Conservation (phyloP, 2,797 vertebrate genomes). For the Karalla daura region DNA sequence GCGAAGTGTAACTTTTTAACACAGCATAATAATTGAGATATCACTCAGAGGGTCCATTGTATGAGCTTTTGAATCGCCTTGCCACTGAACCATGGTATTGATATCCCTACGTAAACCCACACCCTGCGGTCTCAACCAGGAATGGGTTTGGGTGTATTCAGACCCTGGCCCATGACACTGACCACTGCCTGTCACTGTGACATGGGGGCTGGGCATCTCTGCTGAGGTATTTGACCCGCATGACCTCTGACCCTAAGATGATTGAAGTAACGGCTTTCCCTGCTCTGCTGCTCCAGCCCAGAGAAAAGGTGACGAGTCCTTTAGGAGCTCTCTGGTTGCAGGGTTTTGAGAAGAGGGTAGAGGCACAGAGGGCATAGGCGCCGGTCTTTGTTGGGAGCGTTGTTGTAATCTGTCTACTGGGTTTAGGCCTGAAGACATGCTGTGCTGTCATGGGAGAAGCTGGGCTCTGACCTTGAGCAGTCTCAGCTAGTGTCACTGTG, state of each 20-base stretch:
- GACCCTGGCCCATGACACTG: conserved; percentile 78
- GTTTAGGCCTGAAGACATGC: conserved; percentile 74
- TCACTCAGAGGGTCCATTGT: conserved; percentile 67
- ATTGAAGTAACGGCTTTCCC: conserved; percentile 84
- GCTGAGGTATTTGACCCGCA: conserved; percentile 85
- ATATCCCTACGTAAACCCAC: conserved; percentile 58
- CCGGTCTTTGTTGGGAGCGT: conserved; percentile 76
- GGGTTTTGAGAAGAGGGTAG: conserved; percentile 63
- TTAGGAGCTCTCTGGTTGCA: conserved; percentile 84
- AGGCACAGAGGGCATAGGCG: conserved; percentile 70
- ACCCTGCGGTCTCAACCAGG: conserved; percentile 51
- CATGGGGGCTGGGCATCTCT: conserved; percentile 73
- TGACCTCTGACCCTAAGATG: conserved; percentile 78
- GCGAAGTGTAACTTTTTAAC: conserved; percentile 65
- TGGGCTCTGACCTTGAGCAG: conserved; percentile 81
- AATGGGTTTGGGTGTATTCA: conserved; percentile 57
- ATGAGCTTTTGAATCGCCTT: conserved; percentile 61
- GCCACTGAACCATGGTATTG: conserved; percentile 62
- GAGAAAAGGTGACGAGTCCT: conserved; percentile 86
- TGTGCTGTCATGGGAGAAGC: conserved; percentile 70
- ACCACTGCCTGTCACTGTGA: conserved; percentile 81
- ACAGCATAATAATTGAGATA: conserved; percentile 67
- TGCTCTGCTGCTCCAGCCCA: conserved; percentile 77
- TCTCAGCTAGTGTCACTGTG: conserved; percentile 62
- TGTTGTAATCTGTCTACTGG: conserved; percentile 79